Evolutionary conservation across 2,888 invertebrate genomes (phyloP).

Genomic region (Ashinkailepas kermadecensis): DNA sequence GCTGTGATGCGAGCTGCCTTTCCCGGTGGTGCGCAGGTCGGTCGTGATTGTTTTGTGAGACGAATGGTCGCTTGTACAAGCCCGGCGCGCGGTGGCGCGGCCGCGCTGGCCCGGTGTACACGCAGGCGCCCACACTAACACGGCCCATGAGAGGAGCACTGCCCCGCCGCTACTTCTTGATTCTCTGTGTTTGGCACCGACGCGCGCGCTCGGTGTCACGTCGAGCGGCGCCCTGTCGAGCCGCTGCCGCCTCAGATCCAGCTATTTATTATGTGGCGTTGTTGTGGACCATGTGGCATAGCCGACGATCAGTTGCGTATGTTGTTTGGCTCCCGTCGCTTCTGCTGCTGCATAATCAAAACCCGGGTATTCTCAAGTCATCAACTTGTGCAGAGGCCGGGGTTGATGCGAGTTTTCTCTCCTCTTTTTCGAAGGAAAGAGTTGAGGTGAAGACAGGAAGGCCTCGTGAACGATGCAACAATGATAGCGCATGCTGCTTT

Average conservation of each 20-base stretch:
- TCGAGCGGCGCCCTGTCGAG: background rate
- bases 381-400: background rate
- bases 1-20: slow-evolving; percentile 6
- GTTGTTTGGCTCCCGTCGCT: background rate
- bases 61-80: background rate
- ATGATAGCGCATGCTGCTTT: too few relatives aligned
- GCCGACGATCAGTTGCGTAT: background rate
- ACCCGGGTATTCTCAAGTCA: background rate
- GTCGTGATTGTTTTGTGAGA: background rate
- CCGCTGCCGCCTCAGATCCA: background rate
- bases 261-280: background rate
- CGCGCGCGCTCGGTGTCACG: too few relatives aligned
- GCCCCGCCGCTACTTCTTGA: background rate
- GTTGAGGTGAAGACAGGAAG: background rate
- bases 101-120: background rate
- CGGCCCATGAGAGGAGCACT: background rate
- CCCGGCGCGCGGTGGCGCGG: background rate
- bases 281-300: background rate
- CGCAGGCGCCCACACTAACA: background rate
- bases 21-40: background rate
- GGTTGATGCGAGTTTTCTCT: background rate
- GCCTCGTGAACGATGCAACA: background rate
- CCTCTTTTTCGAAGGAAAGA: background rate
- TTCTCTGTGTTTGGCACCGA: background rate
- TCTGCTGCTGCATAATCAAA: slow-evolving; percentile 14